Conservation (phyloP, 2,113 vertebrate genomes). For the Gambusia holbrooki region DNA sequence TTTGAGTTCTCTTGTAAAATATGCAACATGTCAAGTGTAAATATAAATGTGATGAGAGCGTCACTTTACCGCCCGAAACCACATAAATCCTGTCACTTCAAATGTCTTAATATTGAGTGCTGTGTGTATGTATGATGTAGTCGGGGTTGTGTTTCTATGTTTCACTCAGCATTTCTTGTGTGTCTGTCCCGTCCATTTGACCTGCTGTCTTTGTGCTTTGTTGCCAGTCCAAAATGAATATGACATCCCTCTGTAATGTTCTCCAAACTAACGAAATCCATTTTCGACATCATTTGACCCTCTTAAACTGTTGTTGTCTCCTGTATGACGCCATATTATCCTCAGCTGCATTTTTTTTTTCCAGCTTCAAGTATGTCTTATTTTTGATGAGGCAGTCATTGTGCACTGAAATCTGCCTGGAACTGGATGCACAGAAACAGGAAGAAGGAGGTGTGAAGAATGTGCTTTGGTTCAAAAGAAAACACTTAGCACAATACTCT, state of each 20-base stretch:
- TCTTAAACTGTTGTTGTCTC: slow-evolving; percentile 9
- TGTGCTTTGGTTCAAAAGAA: slow-evolving; percentile 29
- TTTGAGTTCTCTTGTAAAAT: slow-evolving; percentile 54
- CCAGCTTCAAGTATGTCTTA: slow-evolving; percentile 25
- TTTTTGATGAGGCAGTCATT: slow-evolving; percentile 16
- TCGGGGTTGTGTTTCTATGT: slow-evolving; percentile 31
- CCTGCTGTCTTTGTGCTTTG: slow-evolving; percentile 15
- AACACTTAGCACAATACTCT: slow-evolving; percentile 8
- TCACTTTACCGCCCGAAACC: slow-evolving; percentile 36
- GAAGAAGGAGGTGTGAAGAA: slow-evolving; percentile 31
- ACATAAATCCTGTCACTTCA: slow-evolving; percentile 35
- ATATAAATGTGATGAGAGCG: slow-evolving; percentile 44
- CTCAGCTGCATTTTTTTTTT: slow-evolving; percentile 21
- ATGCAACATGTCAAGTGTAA: slow-evolving; percentile 65
- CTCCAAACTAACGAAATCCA: slow-evolving; percentile 22
- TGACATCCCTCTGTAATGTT: slow-evolving; percentile 17
- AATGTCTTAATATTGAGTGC: slow-evolving; percentile 48
- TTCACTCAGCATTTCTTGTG: slow-evolving; percentile 6
- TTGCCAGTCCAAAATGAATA: neutral
- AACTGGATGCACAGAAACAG: slow-evolving; percentile 28
- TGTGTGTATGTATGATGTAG: slow-evolving; percentile 34
- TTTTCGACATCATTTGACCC: neutral
- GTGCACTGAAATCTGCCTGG: slow-evolving; percentile 45
- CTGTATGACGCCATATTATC: slow-evolving; percentile 27
- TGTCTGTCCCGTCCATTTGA: slow-evolving; percentile 13